These are phyloP conservation scores for Ceratitis capitata DNA, from an alignment of 1,140 invertebrate species.

Conservation along the genomic window DNA sequence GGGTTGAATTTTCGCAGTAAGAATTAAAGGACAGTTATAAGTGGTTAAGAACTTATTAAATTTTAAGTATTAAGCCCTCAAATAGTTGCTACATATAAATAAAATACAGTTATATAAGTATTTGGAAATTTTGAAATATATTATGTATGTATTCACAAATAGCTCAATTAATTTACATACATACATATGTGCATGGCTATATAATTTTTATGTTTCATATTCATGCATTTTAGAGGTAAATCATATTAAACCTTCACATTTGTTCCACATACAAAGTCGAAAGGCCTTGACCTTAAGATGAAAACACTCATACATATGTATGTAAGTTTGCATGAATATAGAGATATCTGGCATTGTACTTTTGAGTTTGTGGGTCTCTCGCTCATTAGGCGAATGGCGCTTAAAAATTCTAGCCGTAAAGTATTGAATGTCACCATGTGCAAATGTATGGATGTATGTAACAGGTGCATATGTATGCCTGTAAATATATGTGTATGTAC, in stretches of 20 bases:
- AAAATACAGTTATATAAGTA: too few species aligned
- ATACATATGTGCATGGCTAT: neutral
- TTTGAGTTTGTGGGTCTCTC: neutral
- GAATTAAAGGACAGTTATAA: too few species aligned
- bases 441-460: too few species aligned
- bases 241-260: neutral
- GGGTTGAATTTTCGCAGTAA: too few species aligned
- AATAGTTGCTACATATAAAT: too few species aligned
- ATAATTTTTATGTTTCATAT: neutral
- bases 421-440: too few species aligned
- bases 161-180: neutral
- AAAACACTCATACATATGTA: neutral
- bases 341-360: neutral
- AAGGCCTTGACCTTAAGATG: conserved; percentile 20
- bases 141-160: too few species aligned
- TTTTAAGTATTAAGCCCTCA: too few species aligned
- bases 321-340: neutral
- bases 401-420: neutral
- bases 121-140: too few species aligned
- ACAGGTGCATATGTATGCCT: too few species aligned
- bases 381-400: neutral
- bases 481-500: neutral
- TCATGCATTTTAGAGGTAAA: neutral
- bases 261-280: neutral
- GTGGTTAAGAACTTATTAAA: too few species aligned